Evolutionary conservation across 2,888 invertebrate species (phyloP).

Genomic region (Trichogramma evanescens): DNA sequence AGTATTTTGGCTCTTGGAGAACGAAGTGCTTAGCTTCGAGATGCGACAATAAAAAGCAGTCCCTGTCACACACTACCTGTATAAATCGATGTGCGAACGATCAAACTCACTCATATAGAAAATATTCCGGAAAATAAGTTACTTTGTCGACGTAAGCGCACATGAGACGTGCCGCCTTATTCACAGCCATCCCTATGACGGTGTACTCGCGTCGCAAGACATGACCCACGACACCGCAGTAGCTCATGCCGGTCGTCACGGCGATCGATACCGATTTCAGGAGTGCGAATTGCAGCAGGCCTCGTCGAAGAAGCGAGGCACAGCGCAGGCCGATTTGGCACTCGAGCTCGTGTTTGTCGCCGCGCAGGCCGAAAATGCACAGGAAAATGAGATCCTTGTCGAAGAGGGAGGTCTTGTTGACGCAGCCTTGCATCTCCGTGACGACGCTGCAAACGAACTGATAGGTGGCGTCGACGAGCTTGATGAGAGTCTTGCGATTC

Average conservation of each 20-base stretch:
- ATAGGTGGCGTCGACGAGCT: conserved; percentile 52
- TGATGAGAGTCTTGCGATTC: conserved; percentile 47
- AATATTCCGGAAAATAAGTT: conserved; percentile 28
- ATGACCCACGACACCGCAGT: conserved; percentile 71
- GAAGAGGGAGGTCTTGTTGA: conserved; percentile 63
- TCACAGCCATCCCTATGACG: conserved; percentile 65
- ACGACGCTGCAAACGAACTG: conserved; percentile 51
- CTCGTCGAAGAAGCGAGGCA: conserved; percentile 52
- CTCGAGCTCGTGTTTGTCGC: conserved; percentile 63
- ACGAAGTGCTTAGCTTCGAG: conserved; percentile 56
- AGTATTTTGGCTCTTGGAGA: conserved; percentile 51
- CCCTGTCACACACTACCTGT: conserved; percentile 54
- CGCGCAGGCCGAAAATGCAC: conserved; percentile 66
- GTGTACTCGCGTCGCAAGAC: conserved; percentile 65
- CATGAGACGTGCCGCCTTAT: conserved; percentile 66
- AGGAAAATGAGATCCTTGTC: conserved; percentile 70
- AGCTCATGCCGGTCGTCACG: conserved; percentile 64
- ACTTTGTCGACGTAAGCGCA: conserved; percentile 55
- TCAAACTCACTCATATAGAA: neutral
- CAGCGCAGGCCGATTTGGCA: conserved; percentile 61
- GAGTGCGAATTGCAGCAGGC: conserved; percentile 46
- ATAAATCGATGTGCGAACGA: neutral
- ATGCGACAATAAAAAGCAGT: conserved; percentile 60
- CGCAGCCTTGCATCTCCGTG: conserved; percentile 53
- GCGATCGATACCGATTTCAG: conserved; percentile 57